These are phyloP conservation scores for Argyresthia goedartella DNA, from an alignment of 2,888 invertebrate species.

Conservation along the genomic window DNA sequence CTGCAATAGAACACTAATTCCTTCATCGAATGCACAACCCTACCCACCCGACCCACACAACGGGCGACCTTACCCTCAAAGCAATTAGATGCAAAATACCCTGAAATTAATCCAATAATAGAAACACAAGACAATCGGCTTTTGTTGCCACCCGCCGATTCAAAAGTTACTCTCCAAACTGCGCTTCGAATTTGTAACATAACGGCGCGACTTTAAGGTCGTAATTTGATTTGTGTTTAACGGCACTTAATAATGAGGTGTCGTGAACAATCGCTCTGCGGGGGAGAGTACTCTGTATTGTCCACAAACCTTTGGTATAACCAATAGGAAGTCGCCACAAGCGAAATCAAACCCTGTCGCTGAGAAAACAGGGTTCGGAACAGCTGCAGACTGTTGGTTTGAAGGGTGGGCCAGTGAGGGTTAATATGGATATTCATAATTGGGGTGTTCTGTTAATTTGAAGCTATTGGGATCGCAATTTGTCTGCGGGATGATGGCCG, in stretches of 20 bases:
- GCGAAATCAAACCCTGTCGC: too few species aligned
- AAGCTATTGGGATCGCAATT: too few species aligned
- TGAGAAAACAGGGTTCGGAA: too few species aligned
- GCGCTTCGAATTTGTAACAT: conserved; percentile 12
- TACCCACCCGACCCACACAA: conserved; percentile 13
- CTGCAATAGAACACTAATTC: conserved; percentile 55
- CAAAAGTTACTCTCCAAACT: conserved; percentile 32
- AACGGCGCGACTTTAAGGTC: conserved; percentile 11
- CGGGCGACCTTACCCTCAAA: conserved; percentile 16
- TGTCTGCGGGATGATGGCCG: too few species aligned
- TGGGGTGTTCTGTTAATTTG: too few species aligned
- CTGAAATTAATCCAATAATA: conserved; percentile 28
- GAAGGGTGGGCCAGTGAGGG: too few species aligned
- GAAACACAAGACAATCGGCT: conserved; percentile 45
- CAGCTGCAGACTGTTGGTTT: too few species aligned
- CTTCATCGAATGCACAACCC: conserved; percentile 39
- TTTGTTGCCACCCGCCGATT: conserved; percentile 64
- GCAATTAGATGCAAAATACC: conserved; percentile 24
- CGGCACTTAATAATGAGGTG: conserved; percentile 41
- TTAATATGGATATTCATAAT: too few species aligned
- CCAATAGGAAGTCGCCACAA: neutral
- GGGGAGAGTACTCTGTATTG: conserved; percentile 29
- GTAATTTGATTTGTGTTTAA: conserved; percentile 11
- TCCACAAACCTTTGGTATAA: neutral
- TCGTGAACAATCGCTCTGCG: conserved; percentile 42